phyloP scores from a whole-genome alignment of 2,888 invertebrate genomes.

The Byasa hedistus region DNA sequence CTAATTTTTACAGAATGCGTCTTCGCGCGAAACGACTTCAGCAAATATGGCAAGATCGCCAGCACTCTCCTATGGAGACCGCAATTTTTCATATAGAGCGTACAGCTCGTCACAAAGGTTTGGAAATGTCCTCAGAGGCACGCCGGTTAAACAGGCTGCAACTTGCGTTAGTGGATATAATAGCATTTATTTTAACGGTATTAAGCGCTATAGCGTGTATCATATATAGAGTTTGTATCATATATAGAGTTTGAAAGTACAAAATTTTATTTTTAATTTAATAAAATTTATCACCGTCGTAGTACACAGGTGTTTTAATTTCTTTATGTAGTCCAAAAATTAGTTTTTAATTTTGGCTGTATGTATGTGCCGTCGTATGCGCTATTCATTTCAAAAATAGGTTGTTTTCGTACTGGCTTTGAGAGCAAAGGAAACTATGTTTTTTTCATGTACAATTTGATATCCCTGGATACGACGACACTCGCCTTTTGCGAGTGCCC shows the following conservation, averaged over 20 bases:
- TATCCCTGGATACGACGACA: no score
- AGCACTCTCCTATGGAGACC: conserved; percentile 47
- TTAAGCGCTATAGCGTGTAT: conserved; percentile 9
- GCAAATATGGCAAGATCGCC: conserved; percentile 45
- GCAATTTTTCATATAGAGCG: conserved; percentile 50
- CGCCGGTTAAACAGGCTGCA: conserved; percentile 39
- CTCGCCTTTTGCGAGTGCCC: no score
- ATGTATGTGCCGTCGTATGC: no score
- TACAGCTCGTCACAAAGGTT: conserved; percentile 42
- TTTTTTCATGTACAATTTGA: no score
- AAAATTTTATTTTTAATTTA: no score
- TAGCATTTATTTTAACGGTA: conserved; percentile 34
- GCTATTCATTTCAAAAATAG: no score
- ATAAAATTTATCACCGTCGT: no score
- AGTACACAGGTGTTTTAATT: no score
- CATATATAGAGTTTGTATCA: conserved; percentile 20
- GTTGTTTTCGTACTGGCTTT: no score
- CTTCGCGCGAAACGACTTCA: conserved; percentile 43
- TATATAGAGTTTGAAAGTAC: conserved; percentile 13
- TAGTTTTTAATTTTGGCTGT: no score
- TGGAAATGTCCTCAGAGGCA: conserved; percentile 44
- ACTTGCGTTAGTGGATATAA: conserved; percentile 40
- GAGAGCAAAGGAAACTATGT: no score
- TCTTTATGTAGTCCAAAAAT: no score
- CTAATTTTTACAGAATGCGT: conserved; percentile 42